A percentile compares a stretch with the other conserved stretches of the same genome.
Conservation (phyloP, 2,113 vertebrate species). For the Dinomys branickii region DNA sequence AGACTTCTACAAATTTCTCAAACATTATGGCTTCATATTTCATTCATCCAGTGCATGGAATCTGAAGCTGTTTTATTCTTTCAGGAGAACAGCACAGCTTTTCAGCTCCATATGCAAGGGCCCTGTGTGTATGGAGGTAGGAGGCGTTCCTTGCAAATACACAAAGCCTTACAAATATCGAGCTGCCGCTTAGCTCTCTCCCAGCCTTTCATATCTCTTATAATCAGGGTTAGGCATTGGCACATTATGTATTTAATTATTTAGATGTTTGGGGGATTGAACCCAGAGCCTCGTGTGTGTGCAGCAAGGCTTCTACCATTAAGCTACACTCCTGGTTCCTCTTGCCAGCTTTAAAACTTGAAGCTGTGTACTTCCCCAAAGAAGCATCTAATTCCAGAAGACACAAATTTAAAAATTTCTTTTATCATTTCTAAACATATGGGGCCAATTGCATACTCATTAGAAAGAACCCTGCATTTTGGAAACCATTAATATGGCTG, state of each 20-base stretch:
- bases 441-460: slow-evolving; percentile 19
- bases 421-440: slow-evolving; percentile 51
- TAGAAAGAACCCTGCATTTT: slow-evolving; percentile 70
- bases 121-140: not conserved
- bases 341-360: not conserved
- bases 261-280: not conserved
- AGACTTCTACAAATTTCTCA: slow-evolving; percentile 27
- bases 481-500: slow-evolving; percentile 24
- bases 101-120: not conserved
- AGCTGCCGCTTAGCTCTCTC: not conserved
- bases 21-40: not conserved
- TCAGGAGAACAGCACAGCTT: not conserved
- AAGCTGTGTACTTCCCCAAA: not conserved
- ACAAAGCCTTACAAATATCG: not conserved
- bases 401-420: slow-evolving; percentile 51
- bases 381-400: slow-evolving; percentile 48
- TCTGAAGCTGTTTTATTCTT: slow-evolving; percentile 10
- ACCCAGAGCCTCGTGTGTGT: not conserved
- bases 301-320: not conserved
- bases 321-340: not conserved
- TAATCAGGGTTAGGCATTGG: not conserved
- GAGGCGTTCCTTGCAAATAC: not conserved
- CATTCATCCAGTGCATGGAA: not conserved
- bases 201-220: not conserved
- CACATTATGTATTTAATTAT: not conserved